Evolutionary conservation across 2,113 vertebrate species (phyloP).

Genomic region (Urocynchramus pylzowi): DNA sequence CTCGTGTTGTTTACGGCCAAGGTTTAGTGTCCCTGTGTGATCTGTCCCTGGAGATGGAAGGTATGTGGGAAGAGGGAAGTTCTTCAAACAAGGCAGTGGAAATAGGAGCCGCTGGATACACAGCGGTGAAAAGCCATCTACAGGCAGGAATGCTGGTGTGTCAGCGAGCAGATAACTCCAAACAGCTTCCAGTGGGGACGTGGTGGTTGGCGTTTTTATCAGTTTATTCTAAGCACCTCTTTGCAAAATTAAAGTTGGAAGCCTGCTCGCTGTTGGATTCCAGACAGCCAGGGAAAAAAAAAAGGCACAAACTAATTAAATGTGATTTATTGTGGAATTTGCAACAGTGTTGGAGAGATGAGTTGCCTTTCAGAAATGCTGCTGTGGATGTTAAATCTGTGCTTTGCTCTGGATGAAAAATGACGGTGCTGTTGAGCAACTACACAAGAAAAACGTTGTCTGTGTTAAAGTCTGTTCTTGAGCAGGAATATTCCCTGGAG

Average conservation of each 20-base stretch:
- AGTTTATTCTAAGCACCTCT: not conserved
- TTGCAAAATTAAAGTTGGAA: not conserved
- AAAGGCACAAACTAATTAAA: not conserved
- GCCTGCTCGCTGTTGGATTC: not conserved
- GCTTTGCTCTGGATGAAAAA: not conserved
- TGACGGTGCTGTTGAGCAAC: not conserved
- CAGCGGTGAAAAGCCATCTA: constrained; percentile 41
- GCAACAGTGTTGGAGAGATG: not conserved
- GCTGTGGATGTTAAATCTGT: not conserved
- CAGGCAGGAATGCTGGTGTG: constrained; percentile 42
- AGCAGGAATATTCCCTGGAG: not conserved
- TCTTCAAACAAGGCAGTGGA: constrained; percentile 58
- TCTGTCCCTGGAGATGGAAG: constrained; percentile 60
- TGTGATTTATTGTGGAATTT: constrained; percentile 26
- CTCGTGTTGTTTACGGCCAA: constrained; percentile 36
- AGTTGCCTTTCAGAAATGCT: constrained; percentile 24
- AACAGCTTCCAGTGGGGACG: not conserved
- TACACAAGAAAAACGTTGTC: not conserved
- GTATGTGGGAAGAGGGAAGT: constrained; percentile 58
- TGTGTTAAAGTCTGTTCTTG: not conserved
- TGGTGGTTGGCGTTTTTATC: not conserved
- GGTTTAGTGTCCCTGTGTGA: constrained; percentile 53
- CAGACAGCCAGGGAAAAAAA: not conserved
- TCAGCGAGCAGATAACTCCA: not conserved
- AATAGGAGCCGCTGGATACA: constrained; percentile 35